Evolutionary conservation across 2,888 invertebrate genomes (phyloP).

Genomic region (Lycia hirtaria): DNA sequence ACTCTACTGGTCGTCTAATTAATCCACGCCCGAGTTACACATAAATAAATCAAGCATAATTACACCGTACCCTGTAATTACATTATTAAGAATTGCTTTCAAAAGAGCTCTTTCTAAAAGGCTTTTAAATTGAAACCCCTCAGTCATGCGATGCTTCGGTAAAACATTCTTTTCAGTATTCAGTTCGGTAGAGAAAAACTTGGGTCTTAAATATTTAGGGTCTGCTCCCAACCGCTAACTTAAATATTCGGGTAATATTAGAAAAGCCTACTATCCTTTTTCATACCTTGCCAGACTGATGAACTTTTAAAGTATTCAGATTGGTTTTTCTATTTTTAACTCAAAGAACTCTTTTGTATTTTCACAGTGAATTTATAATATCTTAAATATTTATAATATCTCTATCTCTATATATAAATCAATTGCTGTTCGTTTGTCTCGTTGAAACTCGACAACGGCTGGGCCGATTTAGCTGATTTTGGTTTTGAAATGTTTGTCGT

Average conservation of each 20-base stretch:
- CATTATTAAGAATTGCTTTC: conserved; percentile 21
- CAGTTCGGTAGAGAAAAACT: conserved; percentile 11
- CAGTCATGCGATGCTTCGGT: conserved; percentile 23
- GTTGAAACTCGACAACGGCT: too few species aligned
- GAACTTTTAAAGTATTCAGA: conserved; percentile 19
- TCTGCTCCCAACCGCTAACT: conserved; percentile 17
- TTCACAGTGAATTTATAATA: neutral
- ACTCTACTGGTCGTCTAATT: conserved; percentile 6
- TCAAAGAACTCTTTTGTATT: neutral
- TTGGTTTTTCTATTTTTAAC: conserved; percentile 11
- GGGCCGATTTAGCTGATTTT: too few species aligned
- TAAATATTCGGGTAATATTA: conserved; percentile 23
- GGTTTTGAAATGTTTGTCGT: too few species aligned
- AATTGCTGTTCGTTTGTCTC: too few species aligned
- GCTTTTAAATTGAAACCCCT: conserved; percentile 11
- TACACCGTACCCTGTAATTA: conserved; percentile 19
- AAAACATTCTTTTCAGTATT: conserved; percentile 15
- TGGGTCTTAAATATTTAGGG: conserved; percentile 22
- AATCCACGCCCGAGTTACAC: conserved; percentile 15
- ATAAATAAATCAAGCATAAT: conserved; percentile 21
- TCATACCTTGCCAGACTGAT: conserved; percentile 9
- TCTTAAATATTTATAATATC: too few species aligned
- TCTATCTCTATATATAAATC: too few species aligned
- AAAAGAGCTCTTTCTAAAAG: conserved; percentile 8
- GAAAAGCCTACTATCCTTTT: conserved; percentile 9